phyloP scores from a whole-genome alignment of 1,140 invertebrate species.

The Leptinotarsa texana region DNA sequence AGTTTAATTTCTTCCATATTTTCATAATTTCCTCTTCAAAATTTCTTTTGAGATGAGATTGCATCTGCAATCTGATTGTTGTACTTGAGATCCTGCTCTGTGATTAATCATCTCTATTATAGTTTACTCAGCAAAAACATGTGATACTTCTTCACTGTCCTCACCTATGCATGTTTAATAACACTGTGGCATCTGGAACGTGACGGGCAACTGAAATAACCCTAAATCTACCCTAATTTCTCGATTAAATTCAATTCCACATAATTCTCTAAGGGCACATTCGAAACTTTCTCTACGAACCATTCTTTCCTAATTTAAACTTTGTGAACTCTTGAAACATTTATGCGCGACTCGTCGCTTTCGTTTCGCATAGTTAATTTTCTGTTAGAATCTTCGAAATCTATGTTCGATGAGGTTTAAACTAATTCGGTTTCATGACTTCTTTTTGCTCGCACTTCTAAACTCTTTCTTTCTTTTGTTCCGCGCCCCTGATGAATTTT shows the following conservation, averaged over 20 bases:
- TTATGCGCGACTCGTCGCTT: background rate
- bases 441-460: background rate
- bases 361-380: slow-evolving; percentile 6
- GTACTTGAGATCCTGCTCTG: too few species aligned
- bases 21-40: too few species aligned
- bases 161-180: too few species aligned
- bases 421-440: background rate
- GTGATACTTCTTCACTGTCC: too few species aligned
- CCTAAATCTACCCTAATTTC: background rate
- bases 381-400: slow-evolving; percentile 3
- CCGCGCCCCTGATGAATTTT: background rate
- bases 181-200: too few species aligned
- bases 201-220: background rate
- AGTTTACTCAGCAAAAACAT: too few species aligned
- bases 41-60: too few species aligned
- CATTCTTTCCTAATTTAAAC: slow-evolving; percentile 4
- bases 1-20: too few species aligned
- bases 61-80: too few species aligned
- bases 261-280: background rate
- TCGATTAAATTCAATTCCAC: slow-evolving; percentile 2
- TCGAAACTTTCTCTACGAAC: background rate
- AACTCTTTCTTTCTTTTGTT: background rate
- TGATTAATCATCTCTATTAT: too few species aligned
- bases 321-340: slow-evolving; percentile 1
- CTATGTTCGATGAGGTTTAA: slow-evolving; percentile 3